These are phyloP conservation scores for Clunio marinus DNA, from an alignment of 2,888 invertebrate genomes.

Conservation along the genomic window DNA sequence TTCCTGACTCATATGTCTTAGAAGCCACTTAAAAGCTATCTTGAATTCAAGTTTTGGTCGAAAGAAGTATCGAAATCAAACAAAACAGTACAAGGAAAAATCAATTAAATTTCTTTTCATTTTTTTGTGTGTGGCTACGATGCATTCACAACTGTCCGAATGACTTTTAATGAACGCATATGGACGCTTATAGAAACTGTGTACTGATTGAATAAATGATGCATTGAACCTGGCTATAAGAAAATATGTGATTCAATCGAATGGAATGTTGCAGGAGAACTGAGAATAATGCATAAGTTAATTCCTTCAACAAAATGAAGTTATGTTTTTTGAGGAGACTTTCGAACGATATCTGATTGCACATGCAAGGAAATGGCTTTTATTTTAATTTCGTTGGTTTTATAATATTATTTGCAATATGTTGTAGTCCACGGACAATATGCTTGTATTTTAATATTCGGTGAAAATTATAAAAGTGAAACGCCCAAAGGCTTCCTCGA, in stretches of 20 bases:
- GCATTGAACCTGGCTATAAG: slow-evolving; percentile 16
- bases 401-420: too few relatives aligned
- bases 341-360: too few relatives aligned
- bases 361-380: too few relatives aligned
- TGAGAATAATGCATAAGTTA: slow-evolving; percentile 30
- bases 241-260: slow-evolving; percentile 22
- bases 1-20: too few relatives aligned
- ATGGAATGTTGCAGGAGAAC: slow-evolving; percentile 35
- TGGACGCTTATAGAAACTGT: not conserved
- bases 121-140: too few relatives aligned
- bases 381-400: too few relatives aligned
- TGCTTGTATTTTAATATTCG: too few relatives aligned
- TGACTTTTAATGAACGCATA: not conserved
- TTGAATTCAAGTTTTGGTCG: slow-evolving; percentile 2
- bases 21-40: not conserved
- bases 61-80: too few relatives aligned
- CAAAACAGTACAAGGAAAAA: slow-evolving; percentile 5
- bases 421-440: too few relatives aligned
- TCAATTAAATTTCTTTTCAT: slow-evolving; percentile 16
- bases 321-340: too few relatives aligned
- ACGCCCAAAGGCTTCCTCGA: slow-evolving; percentile 9
- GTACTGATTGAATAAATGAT: slow-evolving; percentile 11
- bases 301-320: too few relatives aligned
- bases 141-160: slow-evolving; percentile 8
- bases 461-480: slow-evolving; percentile 9